A percentile compares a stretch with the other conserved stretches of the same genome.
These are phyloP conservation scores for Enteromius anoplus DNA, from an alignment of 2,797 vertebrate species.

Conservation along the genomic window DNA sequence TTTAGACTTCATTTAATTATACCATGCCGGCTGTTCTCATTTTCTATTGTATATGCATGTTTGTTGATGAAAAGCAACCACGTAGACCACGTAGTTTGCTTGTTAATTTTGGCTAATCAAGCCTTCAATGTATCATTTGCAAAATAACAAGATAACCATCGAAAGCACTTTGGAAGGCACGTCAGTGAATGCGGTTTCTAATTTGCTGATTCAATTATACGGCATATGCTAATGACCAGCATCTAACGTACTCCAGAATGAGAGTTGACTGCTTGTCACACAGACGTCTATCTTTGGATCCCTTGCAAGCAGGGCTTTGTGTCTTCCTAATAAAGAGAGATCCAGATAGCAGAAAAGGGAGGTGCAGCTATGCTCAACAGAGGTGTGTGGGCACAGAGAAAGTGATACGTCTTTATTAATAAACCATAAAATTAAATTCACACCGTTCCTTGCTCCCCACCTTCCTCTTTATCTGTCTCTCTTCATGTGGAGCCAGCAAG, in stretches of 20 bases:
- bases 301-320: conserved; percentile 65
- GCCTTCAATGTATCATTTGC: conserved; percentile 46
- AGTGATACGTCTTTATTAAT: conserved; percentile 74
- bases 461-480: conserved; percentile 56
- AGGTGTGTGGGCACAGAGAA: conserved; percentile 67
- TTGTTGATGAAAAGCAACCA: conserved; percentile 40
- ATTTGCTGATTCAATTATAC: conserved; percentile 72
- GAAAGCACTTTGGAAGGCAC: conserved; percentile 58
- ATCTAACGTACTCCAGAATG: conserved; percentile 62
- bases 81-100: conserved; percentile 28
- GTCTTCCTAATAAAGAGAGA: conserved; percentile 71
- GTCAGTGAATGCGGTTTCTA: conserved; percentile 57
- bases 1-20: conserved; percentile 35
- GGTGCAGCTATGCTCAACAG: conserved; percentile 60
- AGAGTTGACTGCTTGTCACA: conserved; percentile 57
- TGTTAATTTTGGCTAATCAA: conserved; percentile 54
- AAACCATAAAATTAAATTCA: conserved; percentile 68
- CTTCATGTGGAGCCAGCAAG: conserved; percentile 54
- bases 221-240: conserved; percentile 68
- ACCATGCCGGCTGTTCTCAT: conserved; percentile 26
- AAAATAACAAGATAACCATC: conserved; percentile 62
- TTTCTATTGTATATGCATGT: conserved; percentile 36
- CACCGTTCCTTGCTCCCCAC: conserved; percentile 59
- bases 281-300: conserved; percentile 64
- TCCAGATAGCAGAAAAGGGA: conserved; percentile 67